Base-by-base conservation (phyloP, 2,888 invertebrate genomes). In the Tachystola acroxantha region DNA sequence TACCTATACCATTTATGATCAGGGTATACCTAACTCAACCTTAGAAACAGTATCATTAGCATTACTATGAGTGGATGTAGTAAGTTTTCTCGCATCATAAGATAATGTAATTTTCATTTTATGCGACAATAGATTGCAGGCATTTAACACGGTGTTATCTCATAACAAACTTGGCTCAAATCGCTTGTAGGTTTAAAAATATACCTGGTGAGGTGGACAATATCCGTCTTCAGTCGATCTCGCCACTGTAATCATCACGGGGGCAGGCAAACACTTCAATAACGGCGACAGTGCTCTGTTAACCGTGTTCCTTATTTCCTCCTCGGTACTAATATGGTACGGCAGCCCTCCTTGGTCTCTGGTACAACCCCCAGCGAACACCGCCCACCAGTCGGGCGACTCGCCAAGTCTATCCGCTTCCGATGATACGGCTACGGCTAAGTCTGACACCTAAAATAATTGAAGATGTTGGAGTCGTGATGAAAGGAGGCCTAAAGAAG, bases 221-320 rank as follows among this genome's bases (percentile, higher is more conserved):
- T 97, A 97, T 46, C 96, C 96, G 63, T 97, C 97, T 27, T 92
- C 91, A 32, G 94, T 93, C 0, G 96, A 97, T 56, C 96, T 88
- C 0, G 96, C 92, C 32, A 97, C 89, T 0, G 96, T 96, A 28
- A 96, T 87, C 14, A 94, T 69, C 7, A 77, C 68, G 0, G 92
- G 91, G 3, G 88, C 81, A 0, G 93, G 90, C n/a, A 92, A 59
- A 34, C 77, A 63, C 34, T 86, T 70, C 49, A 94, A 66, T 57
- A 95, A 76, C 10, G 80, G 72, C 58, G 88, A 72, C 60, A 95
- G 86, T 7, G 89, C 82, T 39, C 75, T 58, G 9, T 81, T 75
- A 43, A 95, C 82, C 70, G 93, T 78, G 10, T 80, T 73, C 25
- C 85, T 76, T 33, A 97, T 89, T 70, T 96, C 92, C 29, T 89